phyloP scores from a whole-genome alignment of 2,888 invertebrate species.

The Furcula furcula region DNA sequence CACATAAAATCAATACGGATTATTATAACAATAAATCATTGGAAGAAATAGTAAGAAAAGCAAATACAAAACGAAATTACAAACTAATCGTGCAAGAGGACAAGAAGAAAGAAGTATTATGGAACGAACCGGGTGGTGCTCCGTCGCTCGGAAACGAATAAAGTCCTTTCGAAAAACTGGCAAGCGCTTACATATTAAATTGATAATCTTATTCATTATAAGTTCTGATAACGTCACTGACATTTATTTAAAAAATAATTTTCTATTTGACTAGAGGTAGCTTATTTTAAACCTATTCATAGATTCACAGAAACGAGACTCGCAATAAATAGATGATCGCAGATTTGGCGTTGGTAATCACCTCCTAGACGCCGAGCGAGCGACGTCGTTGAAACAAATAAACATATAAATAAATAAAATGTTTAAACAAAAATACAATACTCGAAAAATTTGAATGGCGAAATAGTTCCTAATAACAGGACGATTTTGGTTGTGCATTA shows the following conservation, averaged over 20 bases:
- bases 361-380: conserved; percentile 13
- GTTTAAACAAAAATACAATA: conserved; percentile 46
- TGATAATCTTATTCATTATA: conserved; percentile 71
- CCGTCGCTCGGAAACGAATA: conserved; percentile 42
- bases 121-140: conserved; percentile 32
- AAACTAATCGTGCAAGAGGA: conserved; percentile 47
- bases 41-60: conserved; percentile 47
- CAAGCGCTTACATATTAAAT: conserved; percentile 72
- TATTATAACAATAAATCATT: conserved; percentile 39
- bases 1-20: conserved; percentile 49
- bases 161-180: conserved; percentile 65
- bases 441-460: conserved; percentile 46
- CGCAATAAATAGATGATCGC: conserved; percentile 23
- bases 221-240: conserved; percentile 76
- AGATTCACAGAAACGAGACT: conserved; percentile 26
- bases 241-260: conserved; percentile 63
- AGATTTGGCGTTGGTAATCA: conserved; percentile 17
- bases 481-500: conserved; percentile 26
- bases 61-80: conserved; percentile 51
- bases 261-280: conserved; percentile 64
- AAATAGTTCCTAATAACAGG: conserved; percentile 21
- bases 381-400: conserved; percentile 38
- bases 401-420: conserved; percentile 48
- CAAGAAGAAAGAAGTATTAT: conserved; percentile 43
- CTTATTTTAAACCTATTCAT: conserved; percentile 40